Conservation (phyloP, 2,113 vertebrate species). For the Diphyllodes magnificus region DNA sequence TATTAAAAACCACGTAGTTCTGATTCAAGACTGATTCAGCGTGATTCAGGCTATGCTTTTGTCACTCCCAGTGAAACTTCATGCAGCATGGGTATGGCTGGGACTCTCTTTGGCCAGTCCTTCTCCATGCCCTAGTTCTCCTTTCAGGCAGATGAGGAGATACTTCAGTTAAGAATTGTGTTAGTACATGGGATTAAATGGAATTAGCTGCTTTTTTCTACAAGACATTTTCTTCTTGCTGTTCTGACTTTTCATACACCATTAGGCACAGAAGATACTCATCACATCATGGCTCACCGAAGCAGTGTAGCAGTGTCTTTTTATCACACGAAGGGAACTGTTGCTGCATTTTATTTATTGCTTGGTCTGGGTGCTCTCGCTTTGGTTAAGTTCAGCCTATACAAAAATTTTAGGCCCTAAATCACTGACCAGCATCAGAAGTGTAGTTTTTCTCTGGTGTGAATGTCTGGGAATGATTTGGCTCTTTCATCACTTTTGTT, state of each 20-base stretch:
- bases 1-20: background rate
- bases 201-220: background rate
- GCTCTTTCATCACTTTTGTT: background rate
- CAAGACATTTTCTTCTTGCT: background rate
- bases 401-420: background rate
- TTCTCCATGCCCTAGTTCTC: background rate
- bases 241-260: background rate
- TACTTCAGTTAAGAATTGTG: background rate
- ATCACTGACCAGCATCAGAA: background rate
- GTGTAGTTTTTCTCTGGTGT: background rate
- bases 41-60: background rate
- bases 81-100: background rate
- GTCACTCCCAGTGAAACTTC: background rate
- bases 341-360: background rate
- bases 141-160: background rate
- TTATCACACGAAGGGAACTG: background rate
- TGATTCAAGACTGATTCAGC: accelerated
- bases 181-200: background rate
- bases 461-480: background rate
- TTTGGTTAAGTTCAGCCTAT: background rate
- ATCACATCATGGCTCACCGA: background rate
- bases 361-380: background rate
- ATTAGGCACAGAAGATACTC: background rate
- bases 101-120: background rate
- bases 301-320: background rate